Evolutionary conservation across 2,797 vertebrate genomes (phyloP), one percentile per base, ranked within the genome.

Genomic region (Ctenopoma kingsleyae): DNA sequence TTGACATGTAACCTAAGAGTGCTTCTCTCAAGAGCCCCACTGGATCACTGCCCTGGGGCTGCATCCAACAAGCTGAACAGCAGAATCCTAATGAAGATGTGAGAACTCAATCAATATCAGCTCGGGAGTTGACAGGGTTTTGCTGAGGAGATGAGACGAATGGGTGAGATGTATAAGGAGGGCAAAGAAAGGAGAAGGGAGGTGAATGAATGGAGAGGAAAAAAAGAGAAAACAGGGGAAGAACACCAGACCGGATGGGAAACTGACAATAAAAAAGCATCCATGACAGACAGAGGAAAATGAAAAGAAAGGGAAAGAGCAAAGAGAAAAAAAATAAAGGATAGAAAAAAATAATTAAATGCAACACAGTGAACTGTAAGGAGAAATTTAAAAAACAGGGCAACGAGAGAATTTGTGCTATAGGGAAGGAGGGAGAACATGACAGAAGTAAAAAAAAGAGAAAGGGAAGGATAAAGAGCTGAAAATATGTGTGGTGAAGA

Each of bases 1-100:
- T 67, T 78, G 86, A 87, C 81, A 67, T 72, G 78, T 76, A 80
- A 81, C 71, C 81, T 12, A 23, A 70, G 83, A 16, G 8, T 2
- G 15, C 36, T 71, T 47, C 64, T 77, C 76, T 81, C 64, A 40
- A 82, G 86, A 84, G 78, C 68, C 64, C 40, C 4, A 32, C 58
- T 74, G 75, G 78, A 78, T 71, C 56, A 36, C 65, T 61, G 81
- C 83, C 80, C 67, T 50, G 9, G 65, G 88, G 79, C 82, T 50
- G 65, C 79, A 74, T 82, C 74, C 84, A 82, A 59, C 80, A 57
- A 80, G 81, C 80, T 78, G 82, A 87, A 71, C 9, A 60, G 68
- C 74, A 85, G 88, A 91, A 90, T 91, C 84, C 77, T 88, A 89
- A 91, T 91, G 83, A 91, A 91, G 87, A 76, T 87, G 84, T 85